Evolutionary conservation across 2,888 invertebrate genomes (phyloP), one percentile per base, ranked within the genome.

Genomic region (Platycheirus albimanus): DNA sequence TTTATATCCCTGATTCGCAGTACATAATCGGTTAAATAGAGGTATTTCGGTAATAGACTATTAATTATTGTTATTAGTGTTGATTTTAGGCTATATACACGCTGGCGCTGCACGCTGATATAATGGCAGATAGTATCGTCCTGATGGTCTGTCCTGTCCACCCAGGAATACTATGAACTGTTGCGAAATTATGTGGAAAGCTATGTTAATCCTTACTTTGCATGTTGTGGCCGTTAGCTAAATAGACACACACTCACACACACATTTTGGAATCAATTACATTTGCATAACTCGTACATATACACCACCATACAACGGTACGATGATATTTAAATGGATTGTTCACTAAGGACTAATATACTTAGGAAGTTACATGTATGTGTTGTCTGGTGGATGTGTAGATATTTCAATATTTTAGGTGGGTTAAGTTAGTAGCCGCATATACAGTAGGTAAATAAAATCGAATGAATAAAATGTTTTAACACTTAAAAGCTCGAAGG

Each of bases 271-370:
- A 43, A 30, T 61, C 58, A 61, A 61, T 61, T 43, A 15, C n/a
- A 61, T 61, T 61, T 61, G 58, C 58, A 61, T 61, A 61, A 43
- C 30, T 17, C n/a, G 28, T 20, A n/a, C n/a, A n/a, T n/a, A n/a
- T n/a, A n/a, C n/a, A n/a, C n/a, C n/a, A n/a, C n/a, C n/a, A n/a
- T n/a, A n/a, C n/a, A n/a, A n/a, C n/a, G n/a, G n/a, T n/a, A n/a
- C n/a, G n/a, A n/a, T n/a, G n/a, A n/a, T n/a, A n/a, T n/a, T n/a
- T n/a, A n/a, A n/a, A n/a, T n/a, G n/a, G n/a, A n/a, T n/a, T n/a
- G n/a, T n/a, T n/a, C n/a, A n/a, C n/a, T n/a, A n/a, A n/a, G n/a
- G n/a, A n/a, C n/a, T n/a, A n/a, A n/a, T n/a, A n/a, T n/a, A n/a
- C n/a, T n/a, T n/a, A n/a, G n/a, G n/a, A n/a, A n/a, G n/a, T n/a